Conservation (phyloP, 2,888 invertebrate species). For the Cryptus viduatorius region DNA sequence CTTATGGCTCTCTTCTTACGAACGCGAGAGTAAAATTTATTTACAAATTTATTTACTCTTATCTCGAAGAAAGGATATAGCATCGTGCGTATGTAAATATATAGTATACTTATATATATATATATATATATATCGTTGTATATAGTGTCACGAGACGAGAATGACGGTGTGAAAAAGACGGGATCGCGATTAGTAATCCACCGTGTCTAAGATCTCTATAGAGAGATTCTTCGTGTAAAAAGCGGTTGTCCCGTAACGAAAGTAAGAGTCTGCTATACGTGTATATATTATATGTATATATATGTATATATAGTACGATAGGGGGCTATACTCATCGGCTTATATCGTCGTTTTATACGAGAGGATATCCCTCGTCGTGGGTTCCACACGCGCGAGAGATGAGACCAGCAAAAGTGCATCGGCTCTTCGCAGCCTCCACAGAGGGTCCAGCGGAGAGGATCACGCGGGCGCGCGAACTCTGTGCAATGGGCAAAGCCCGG, state of each 20-base stretch:
- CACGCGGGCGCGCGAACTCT: conserved; percentile 31
- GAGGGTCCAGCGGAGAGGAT: conserved; percentile 23
- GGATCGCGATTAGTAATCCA: conserved; percentile 58
- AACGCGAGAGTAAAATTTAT: not conserved
- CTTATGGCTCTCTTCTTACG: not conserved
- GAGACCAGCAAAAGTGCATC: conserved; percentile 48
- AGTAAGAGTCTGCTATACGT: conserved; percentile 52
- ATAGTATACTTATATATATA: not conserved
- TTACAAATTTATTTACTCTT: conserved; percentile 28
- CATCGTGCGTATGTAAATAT: not conserved
- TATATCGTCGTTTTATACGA: conserved; percentile 8
- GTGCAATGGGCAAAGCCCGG: conserved; percentile 20
- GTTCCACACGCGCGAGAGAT: conserved; percentile 49
- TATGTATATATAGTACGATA: conserved; percentile 12
- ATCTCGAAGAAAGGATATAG: conserved; percentile 17
- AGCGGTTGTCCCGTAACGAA: conserved; percentile 60
- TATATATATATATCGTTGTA: conserved; percentile 2
- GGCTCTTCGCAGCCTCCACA: not conserved
- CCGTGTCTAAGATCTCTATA: conserved; percentile 59
- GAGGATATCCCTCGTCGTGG: conserved; percentile 41
- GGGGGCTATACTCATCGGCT: conserved; percentile 16
- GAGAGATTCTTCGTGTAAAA: conserved; percentile 50
- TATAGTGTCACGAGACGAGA: conserved; percentile 30
- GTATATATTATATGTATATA: not conserved
- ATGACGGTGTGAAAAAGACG: conserved; percentile 56